phyloP scores from a whole-genome alignment of 2,888 invertebrate genomes.

The Lasioglossum malachurum region DNA sequence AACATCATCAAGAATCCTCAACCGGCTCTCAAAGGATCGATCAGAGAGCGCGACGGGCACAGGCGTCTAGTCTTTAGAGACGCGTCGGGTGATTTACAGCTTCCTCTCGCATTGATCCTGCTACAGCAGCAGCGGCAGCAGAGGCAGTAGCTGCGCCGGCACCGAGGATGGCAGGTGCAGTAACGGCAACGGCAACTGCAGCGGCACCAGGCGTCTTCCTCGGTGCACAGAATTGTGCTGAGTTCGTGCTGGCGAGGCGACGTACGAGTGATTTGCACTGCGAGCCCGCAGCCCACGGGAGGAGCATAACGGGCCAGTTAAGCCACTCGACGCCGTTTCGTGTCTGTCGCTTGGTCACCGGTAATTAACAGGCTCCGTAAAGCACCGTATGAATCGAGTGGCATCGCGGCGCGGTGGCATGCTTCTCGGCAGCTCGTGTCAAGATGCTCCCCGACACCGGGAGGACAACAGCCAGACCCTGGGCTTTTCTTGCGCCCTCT shows the following conservation, averaged over 20 bases:
- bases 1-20: not conserved
- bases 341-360: slow-evolving; percentile 67
- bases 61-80: slow-evolving; percentile 59
- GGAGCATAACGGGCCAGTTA: slow-evolving; percentile 73
- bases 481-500: slow-evolving; percentile 41
- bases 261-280: slow-evolving; percentile 77
- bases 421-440: slow-evolving; percentile 42
- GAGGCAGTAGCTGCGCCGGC: slow-evolving; percentile 35
- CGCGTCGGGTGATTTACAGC: slow-evolving; percentile 67
- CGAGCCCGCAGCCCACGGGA: slow-evolving; percentile 56
- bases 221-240: slow-evolving; percentile 73
- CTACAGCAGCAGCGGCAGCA: slow-evolving; percentile 43
- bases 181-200: slow-evolving; percentile 19
- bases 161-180: slow-evolving; percentile 53
- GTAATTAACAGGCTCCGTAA: slow-evolving; percentile 70
- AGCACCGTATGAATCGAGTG: slow-evolving; percentile 62
- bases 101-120: slow-evolving; percentile 62
- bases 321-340: slow-evolving; percentile 69
- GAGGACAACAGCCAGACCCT: not conserved
- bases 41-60: slow-evolving; percentile 16
- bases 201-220: slow-evolving; percentile 58
- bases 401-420: slow-evolving; percentile 24
- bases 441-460: slow-evolving; percentile 39
- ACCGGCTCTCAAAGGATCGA: slow-evolving; percentile 11
- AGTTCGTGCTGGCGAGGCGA: slow-evolving; percentile 74